Base-by-base conservation (phyloP, 2,888 invertebrate species). In the Belgica antarctica region DNA sequence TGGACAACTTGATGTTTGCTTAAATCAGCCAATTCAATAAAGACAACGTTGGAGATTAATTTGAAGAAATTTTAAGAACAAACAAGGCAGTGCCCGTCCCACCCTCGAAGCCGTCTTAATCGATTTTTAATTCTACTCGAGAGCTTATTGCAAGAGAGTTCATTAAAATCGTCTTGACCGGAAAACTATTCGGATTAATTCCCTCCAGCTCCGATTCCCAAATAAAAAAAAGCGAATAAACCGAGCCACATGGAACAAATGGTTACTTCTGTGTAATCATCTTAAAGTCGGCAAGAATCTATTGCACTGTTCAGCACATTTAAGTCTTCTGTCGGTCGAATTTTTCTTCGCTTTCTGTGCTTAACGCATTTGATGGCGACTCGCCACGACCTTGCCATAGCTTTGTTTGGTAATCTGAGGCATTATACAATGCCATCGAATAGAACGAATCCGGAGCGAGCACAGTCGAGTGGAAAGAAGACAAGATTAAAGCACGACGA, bases 201-300 rank as follows among this genome's bases (percentile, higher is more conserved):
- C 62, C 28, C 62, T 19, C 19, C 52, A 52, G n/a, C 52, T 22
- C 5, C 52, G 19, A 52, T n/a, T n/a, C 41, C 12, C 15, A 31
- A 31, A 31, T 12, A 27, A 59, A 27, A 27, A 59, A 5, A 59
- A 59, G 24, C 19, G 34, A 36, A 34, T 12, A 22, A 36, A 62
- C 10, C 31, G n/a, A 62, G 27, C 10, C 62, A 36, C 19, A 36
- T 62, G 62, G 36, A 62, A 62, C 62, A 15, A 62, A 62, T 62
- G 62, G 62, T 36, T 62, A 22, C 36, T n/a, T 34, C 36, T 15
- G 22, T 62, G 17, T 62, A 62, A 62, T 62, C 34, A n/a, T 36
- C 62, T 62, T 62, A 19, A 62, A 62, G 36, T 31, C 8, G 5
- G 52, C 52, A 10, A 52, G 22, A 52, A n/a, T n/a, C n/a, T n/a